A percentile compares a stretch with the other conserved stretches of the same genome.
phyloP scores from a whole-genome alignment of 2,797 vertebrate genomes.

The Austrolebias charrua region DNA sequence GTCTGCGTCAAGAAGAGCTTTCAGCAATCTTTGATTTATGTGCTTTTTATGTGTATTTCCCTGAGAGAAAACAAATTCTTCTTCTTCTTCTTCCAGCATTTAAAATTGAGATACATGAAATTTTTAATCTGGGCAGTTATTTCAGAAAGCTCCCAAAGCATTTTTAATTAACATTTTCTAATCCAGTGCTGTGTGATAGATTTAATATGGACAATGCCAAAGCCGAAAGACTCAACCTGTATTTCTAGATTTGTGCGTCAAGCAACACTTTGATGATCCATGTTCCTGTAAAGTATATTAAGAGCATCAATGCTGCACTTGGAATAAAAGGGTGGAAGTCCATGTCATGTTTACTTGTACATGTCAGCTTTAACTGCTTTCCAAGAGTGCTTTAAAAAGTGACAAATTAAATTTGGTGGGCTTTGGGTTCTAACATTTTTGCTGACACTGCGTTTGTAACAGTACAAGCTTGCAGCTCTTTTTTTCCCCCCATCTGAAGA shows the following conservation, averaged over 20 bases:
- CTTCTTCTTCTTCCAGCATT: constrained; percentile 35
- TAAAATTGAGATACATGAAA: constrained; percentile 29
- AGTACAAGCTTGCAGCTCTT: constrained; percentile 33
- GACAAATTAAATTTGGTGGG: constrained; percentile 23
- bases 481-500: constrained; percentile 25
- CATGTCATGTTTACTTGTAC: constrained; percentile 35
- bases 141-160: constrained; percentile 33
- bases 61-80: not conserved
- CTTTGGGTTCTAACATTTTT: constrained; percentile 20
- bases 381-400: constrained; percentile 1
- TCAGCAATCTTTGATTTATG: not conserved
- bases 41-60: not conserved
- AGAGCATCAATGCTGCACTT: constrained; percentile 19
- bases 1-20: not conserved
- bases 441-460: constrained; percentile 35
- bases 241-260: constrained; percentile 15
- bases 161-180: constrained; percentile 42
- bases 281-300: constrained; percentile 21
- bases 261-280: not conserved
- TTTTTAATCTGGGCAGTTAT: constrained; percentile 28
- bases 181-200: not conserved
- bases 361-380: constrained; percentile 16
- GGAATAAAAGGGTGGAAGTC: constrained; percentile 7
- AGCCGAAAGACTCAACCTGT: constrained; percentile 6
- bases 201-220: constrained; percentile 24